phyloP scores from a whole-genome alignment of 1,140 invertebrate genomes.

The Globodera rostochiensis region DNA sequence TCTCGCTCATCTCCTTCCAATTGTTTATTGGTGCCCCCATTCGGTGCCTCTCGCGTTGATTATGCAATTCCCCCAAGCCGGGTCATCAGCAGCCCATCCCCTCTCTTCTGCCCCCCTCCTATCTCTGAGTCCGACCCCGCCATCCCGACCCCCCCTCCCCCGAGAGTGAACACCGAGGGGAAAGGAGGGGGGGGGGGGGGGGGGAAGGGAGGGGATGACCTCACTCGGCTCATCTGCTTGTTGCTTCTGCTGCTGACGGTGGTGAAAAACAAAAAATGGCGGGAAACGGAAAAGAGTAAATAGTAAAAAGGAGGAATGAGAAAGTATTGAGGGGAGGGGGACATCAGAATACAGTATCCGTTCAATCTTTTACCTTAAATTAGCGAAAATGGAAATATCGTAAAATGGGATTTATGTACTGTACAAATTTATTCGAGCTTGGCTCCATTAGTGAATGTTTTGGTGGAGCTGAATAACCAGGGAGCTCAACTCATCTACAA shows the following conservation, averaged over 20 bases:
- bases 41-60: not conserved
- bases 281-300: not conserved
- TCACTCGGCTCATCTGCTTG: not conserved
- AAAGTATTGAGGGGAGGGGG: not conserved
- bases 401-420: not conserved
- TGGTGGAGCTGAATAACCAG: too few species aligned
- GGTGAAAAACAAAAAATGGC: not conserved
- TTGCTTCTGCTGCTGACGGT: not conserved
- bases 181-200: too few species aligned
- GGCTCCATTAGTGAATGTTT: too few species aligned
- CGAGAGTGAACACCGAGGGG: not conserved
- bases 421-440: too few species aligned
- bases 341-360: not conserved
- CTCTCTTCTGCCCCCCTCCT: too few species aligned
- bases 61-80: not conserved
- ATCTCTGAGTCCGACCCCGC: not conserved
- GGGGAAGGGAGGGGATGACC: not conserved
- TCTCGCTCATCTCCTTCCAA: not conserved
- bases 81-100: not conserved
- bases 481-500: too few species aligned
- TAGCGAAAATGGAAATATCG: not conserved
- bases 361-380: not conserved
- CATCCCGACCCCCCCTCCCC: too few species aligned
- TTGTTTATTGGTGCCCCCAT: not conserved
- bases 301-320: not conserved